Percentiles rank a stretch among this genome's conserved stretches.
phyloP scores from a whole-genome alignment of 2,888 invertebrate genomes.

The Mayetiola destructor region DNA sequence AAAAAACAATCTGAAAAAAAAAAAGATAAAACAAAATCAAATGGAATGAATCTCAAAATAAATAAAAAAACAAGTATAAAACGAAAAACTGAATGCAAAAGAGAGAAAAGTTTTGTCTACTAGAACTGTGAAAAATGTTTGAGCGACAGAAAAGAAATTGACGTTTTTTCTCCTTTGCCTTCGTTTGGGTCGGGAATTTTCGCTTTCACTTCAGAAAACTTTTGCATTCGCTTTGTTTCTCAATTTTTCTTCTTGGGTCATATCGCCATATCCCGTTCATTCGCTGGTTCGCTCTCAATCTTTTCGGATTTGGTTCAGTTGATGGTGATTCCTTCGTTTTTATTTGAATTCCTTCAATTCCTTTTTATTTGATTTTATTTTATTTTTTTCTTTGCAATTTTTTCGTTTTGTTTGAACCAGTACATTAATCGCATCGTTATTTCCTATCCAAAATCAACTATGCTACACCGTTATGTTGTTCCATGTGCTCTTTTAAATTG shows the following conservation, averaged over 20 bases:
- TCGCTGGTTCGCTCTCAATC: not conserved
- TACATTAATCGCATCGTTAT: slow-evolving; percentile 4
- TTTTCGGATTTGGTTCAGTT: slow-evolving; percentile 6
- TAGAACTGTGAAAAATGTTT: no score
- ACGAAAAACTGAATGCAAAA: not conserved
- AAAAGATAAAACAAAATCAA: not conserved
- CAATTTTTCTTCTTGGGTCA: not conserved
- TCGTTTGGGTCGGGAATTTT: slow-evolving; percentile 2
- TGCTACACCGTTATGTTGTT: no score
- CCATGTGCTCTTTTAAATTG: no score
- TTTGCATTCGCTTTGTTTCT: slow-evolving; percentile 9
- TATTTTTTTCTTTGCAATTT: no score
- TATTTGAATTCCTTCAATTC: no score
- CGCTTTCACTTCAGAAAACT: slow-evolving; percentile 10
- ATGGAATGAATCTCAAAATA: no score
- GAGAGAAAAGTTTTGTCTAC: slow-evolving; percentile 8
- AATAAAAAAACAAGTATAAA: not conserved
- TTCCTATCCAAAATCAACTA: no score
- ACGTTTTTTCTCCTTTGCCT: not conserved
- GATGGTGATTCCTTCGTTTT: slow-evolving; percentile 3
- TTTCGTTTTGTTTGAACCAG: not conserved
- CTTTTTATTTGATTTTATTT: no score
- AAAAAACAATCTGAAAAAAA: not conserved
- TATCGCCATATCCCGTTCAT: not conserved
- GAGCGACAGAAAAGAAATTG: no score